Conservation (phyloP, 2,888 invertebrate species). For the Exephanes ischioxanthus region DNA sequence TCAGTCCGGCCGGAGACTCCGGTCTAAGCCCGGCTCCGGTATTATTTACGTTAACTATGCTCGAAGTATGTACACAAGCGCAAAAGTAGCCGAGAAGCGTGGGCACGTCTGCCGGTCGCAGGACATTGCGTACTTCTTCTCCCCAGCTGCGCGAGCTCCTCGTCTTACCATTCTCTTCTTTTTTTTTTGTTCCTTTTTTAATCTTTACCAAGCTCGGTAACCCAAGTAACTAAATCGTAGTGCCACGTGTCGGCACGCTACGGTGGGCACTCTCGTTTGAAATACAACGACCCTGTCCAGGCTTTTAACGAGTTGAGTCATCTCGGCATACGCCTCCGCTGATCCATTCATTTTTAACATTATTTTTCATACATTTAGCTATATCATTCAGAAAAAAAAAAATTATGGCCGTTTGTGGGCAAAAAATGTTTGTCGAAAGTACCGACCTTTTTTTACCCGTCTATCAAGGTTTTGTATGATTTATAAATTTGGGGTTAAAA, state of each 20-base stretch:
- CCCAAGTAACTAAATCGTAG: slow-evolving; percentile 71
- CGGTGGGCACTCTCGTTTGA: slow-evolving; percentile 47
- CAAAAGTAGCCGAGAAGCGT: slow-evolving; percentile 3
- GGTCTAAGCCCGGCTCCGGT: no score
- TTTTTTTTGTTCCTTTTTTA: slow-evolving; percentile 45
- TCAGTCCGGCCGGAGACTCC: neutral
- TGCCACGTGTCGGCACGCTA: slow-evolving; percentile 69
- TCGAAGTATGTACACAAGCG: neutral
- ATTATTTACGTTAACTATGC: neutral
- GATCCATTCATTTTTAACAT: slow-evolving; percentile 36
- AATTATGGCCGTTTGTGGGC: neutral
- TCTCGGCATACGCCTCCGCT: neutral
- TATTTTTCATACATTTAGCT: slow-evolving; percentile 5
- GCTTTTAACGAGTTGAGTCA: slow-evolving; percentile 62
- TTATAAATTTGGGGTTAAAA: no score
- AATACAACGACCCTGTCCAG: slow-evolving; percentile 19
- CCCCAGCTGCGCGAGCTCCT: slow-evolving; percentile 7
- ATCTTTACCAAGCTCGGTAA: slow-evolving; percentile 62
- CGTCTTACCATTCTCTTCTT: slow-evolving; percentile 42
- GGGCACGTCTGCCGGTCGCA: neutral
- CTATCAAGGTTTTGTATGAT: no score
- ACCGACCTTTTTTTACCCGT: no score
- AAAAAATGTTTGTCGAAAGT: no score
- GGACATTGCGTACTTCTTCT: slow-evolving; percentile 2
- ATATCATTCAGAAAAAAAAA: neutral